Evolutionary conservation across 2,113 vertebrate species (phyloP).

Genomic region (Rhynchomys soricoides): DNA sequence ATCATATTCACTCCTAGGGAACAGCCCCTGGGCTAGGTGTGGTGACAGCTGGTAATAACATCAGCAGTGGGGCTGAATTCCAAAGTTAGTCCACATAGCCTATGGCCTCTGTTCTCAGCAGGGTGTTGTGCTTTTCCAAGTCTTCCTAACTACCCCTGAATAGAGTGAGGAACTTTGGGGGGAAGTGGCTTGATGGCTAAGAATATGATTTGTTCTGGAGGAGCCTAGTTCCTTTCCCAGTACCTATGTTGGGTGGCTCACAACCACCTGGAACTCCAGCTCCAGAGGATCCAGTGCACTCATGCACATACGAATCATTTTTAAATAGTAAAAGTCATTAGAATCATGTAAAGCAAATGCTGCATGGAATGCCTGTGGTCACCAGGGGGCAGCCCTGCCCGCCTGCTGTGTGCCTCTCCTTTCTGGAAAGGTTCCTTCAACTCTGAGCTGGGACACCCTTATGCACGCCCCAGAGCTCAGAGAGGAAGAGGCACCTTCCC

Average conservation of each 20-base stretch:
- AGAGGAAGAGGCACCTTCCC: not conserved
- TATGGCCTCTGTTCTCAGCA: not conserved
- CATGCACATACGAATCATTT: not conserved
- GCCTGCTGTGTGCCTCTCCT: not conserved
- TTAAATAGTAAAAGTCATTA: not conserved
- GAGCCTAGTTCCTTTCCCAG: not conserved
- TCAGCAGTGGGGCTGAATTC: not conserved
- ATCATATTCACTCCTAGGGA: not conserved
- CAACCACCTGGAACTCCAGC: not conserved
- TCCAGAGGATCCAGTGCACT: not conserved
- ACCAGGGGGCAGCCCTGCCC: slow-evolving; percentile 59
- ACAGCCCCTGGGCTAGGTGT: not conserved
- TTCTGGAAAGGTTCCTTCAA: not conserved
- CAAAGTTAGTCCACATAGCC: not conserved
- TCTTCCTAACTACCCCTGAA: not conserved
- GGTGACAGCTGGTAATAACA: not conserved
- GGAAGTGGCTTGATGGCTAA: no score
- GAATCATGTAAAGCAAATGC: not conserved
- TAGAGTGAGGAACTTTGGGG: not conserved
- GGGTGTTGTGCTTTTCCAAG: not conserved
- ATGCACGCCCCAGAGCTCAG: not conserved
- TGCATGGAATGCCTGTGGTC: slow-evolving; percentile 38
- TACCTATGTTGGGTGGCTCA: not conserved
- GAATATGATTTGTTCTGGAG: not conserved
- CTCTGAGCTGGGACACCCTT: not conserved